A percentile compares a stretch with the other conserved stretches of the same genome.
Evolutionary conservation across 2,113 vertebrate species (phyloP).

Genomic region (Bettongia penicillata): DNA sequence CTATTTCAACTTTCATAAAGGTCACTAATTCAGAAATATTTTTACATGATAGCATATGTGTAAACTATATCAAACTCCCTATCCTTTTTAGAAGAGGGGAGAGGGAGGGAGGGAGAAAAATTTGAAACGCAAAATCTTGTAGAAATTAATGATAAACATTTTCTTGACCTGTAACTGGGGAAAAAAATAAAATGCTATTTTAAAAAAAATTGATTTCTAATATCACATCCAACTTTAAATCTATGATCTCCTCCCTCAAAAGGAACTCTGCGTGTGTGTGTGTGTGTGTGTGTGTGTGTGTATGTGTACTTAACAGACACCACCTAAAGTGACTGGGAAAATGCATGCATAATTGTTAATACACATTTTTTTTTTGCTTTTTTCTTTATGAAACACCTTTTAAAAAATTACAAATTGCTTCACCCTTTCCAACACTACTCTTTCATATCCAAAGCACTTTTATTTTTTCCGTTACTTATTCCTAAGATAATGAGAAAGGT

Average conservation of each 20-base stretch:
- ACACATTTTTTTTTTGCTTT: neutral
- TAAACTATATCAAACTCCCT: too few species aligned
- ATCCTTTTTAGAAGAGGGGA: too few species aligned
- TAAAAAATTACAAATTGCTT: neutral
- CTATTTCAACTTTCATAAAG: too few species aligned
- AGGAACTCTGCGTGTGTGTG: too few species aligned
- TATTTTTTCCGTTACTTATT: neutral
- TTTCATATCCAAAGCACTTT: neutral
- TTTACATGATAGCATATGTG: too few species aligned
- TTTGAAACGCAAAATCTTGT: too few species aligned
- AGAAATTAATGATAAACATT: too few species aligned
- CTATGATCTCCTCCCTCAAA: neutral
- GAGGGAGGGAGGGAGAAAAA: too few species aligned
- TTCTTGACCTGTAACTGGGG: too few species aligned
- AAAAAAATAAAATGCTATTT: too few species aligned
- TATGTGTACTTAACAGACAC: neutral
- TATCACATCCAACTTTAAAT: neutral
- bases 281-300: too few species aligned
- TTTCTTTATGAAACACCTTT: neutral
- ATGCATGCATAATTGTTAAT: neutral
- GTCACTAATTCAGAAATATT: too few species aligned
- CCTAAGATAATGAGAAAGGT: neutral
- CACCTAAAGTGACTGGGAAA: neutral
- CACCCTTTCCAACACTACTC: neutral
- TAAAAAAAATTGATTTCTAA: neutral